phyloP scores from a whole-genome alignment of 2,888 invertebrate species.

The Icerya purchasi region DNA sequence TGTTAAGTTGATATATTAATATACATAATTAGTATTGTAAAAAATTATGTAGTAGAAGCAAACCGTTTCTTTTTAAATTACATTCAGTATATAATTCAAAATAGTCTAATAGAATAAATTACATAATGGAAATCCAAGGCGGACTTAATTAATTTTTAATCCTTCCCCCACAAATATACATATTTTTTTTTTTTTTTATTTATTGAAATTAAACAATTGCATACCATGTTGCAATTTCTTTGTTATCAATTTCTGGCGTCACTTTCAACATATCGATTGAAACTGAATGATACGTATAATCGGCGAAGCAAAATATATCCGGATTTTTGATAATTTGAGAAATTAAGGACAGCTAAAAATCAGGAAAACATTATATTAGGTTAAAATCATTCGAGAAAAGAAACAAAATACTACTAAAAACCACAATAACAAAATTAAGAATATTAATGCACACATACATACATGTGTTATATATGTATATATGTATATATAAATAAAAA shows the following conservation, averaged over 20 bases:
- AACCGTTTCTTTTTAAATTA: too few relatives aligned
- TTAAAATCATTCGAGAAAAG: background rate
- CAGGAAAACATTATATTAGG: conserved; percentile 11
- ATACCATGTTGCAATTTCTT: conserved; percentile 75
- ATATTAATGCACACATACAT: background rate
- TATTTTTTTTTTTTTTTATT: background rate
- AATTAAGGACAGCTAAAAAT: conserved; percentile 51
- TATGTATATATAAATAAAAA: conserved; percentile 22
- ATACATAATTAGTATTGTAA: too few relatives aligned
- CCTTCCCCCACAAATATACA: too few relatives aligned
- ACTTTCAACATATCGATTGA: conserved; percentile 76
- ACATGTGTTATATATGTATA: background rate
- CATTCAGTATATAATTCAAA: too few relatives aligned
- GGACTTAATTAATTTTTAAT: too few relatives aligned
- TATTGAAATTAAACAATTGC: background rate
- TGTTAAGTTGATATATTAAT: too few relatives aligned
- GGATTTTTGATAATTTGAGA: conserved; percentile 69
- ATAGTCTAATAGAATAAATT: too few relatives aligned
- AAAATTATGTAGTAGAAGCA: too few relatives aligned
- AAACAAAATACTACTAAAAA: background rate
- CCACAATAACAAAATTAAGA: background rate
- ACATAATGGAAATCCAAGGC: too few relatives aligned
- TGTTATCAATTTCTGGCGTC: conserved; percentile 82
- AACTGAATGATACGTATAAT: conserved; percentile 70
- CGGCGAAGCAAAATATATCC: conserved; percentile 85